Base-by-base conservation (phyloP, 2,797 vertebrate genomes). In the Oreochromis mossambicus region DNA sequence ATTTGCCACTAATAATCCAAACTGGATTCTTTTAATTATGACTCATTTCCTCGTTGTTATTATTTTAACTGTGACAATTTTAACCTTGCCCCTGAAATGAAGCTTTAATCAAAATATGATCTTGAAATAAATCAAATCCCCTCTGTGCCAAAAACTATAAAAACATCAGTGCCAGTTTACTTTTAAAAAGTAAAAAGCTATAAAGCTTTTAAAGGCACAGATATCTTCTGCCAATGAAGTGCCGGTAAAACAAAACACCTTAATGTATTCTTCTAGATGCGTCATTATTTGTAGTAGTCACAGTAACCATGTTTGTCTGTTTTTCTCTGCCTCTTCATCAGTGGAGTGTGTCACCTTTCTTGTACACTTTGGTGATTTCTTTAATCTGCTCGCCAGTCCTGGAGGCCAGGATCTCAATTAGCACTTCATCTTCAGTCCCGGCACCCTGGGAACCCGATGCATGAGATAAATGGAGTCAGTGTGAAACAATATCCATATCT, bases 351-450 rank as follows among this genome's bases (percentile, higher is more conserved):
- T 93, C 66, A 99, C 98, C 98, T 97, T 97, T 96, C 91, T 97
- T 97, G 92, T 99, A 99, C 55, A 96, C 97, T 88, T 97, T 96
- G 84, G 94, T 94, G 81, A 99, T 97, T 55, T 97, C 95, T 86
- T 81, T 96, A 26, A 99, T 88, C 91, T 98, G 96, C 0, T 94
- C 92, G 1, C 96, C 91, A 9, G 97, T 98, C 94, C 98, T 97
- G 75, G 98, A 99, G 26, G 98, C 97, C 94, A 99, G 93, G 89
- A 99, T 98, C 95, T 99, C 98, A 36, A 97, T 97, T 93, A 99
- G 90, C 79, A 98, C 97, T 8, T 97, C 95, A 87, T 99, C 98
- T 81, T 98, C 87, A 32, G 99, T 99, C 80, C 99, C 99, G 7
- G 96, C 97, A 77, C 99, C 98, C 98, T 99, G 90, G 83, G 88